phyloP scores from a whole-genome alignment of 2,888 invertebrate genomes.

The Eueremaeus valkanovi region DNA sequence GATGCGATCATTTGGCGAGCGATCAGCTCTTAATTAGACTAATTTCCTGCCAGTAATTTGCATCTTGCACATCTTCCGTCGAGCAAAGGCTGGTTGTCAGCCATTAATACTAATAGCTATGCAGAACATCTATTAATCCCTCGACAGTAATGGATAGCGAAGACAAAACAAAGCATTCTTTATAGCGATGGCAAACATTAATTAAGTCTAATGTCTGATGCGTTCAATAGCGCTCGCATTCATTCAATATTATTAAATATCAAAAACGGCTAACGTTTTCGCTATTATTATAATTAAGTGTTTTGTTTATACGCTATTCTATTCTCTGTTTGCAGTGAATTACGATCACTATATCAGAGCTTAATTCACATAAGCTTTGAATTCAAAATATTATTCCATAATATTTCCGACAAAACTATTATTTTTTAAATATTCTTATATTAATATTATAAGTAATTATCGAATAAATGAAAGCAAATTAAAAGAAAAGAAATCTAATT shows the following conservation, averaged over 20 bases:
- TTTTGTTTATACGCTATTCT: neutral
- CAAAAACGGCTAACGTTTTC: neutral
- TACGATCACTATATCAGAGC: too few species aligned
- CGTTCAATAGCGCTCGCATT: neutral
- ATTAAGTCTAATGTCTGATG: constrained; percentile 19
- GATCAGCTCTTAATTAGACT: constrained; percentile 14
- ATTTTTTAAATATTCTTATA: too few species aligned
- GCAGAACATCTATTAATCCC: constrained; percentile 19
- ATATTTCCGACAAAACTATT: too few species aligned
- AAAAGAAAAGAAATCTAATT: too few species aligned
- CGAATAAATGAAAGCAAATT: too few species aligned
- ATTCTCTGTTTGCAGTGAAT: neutral
- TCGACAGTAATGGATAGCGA: neutral
- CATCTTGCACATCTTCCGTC: neutral
- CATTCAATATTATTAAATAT: constrained; percentile 1
- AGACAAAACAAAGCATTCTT: constrained; percentile 7
- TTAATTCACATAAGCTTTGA: too few species aligned
- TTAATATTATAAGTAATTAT: too few species aligned
- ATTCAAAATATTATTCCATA: too few species aligned
- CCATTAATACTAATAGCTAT: constrained; percentile 1
- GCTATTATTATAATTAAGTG: constrained; percentile 17
- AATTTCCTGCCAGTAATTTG: constrained; percentile 29
- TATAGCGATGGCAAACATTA: constrained; percentile 20
- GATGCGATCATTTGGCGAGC: constrained; percentile 6
- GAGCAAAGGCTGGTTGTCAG: neutral